Evolutionary conservation across 2,888 invertebrate genomes (phyloP).

Genomic region (Drosophila algonquin): DNA sequence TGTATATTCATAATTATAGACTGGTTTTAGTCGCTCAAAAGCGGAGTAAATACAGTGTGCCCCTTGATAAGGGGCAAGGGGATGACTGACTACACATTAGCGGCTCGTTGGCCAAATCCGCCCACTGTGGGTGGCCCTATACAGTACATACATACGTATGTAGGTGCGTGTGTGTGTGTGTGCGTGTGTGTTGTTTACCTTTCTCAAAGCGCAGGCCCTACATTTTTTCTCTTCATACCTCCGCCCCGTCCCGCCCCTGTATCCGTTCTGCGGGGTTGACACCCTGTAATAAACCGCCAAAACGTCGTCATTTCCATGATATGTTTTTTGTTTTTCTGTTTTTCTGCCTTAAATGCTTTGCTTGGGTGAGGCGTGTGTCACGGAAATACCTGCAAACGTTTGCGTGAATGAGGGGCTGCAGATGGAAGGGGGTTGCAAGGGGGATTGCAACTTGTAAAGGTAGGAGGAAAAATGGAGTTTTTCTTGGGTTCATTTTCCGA

Average conservation of each 20-base stretch:
- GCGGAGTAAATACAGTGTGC: neutral
- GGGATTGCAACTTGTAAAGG: slow-evolving; percentile 27
- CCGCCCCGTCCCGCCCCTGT: neutral
- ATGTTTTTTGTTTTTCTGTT: too few relatives aligned
- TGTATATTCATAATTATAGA: neutral
- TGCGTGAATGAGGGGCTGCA: neutral
- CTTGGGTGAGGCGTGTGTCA: slow-evolving; percentile 51
- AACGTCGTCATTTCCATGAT: slow-evolving; percentile 37
- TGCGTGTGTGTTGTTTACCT: slow-evolving; percentile 28
- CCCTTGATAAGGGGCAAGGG: slow-evolving; percentile 22
- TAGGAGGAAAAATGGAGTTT: slow-evolving; percentile 22
- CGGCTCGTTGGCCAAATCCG: slow-evolving; percentile 58
- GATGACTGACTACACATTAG: slow-evolving; percentile 51
- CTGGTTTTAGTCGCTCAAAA: neutral
- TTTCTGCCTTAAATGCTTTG: too few relatives aligned
- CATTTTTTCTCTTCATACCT: slow-evolving; percentile 33
- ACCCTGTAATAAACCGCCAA: slow-evolving; percentile 18
- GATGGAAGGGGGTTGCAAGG: slow-evolving; percentile 14
- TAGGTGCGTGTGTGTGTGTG: slow-evolving; percentile 8
- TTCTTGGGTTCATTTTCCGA: too few relatives aligned
- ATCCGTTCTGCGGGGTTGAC: slow-evolving; percentile 5
- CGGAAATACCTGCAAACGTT: slow-evolving; percentile 44
- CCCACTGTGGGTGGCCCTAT: slow-evolving; percentile 19
- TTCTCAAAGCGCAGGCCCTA: slow-evolving; percentile 40
- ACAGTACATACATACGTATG: neutral